phyloP scores from a whole-genome alignment of 2,113 vertebrate genomes.

The Misgurnus anguillicaudatus region DNA sequence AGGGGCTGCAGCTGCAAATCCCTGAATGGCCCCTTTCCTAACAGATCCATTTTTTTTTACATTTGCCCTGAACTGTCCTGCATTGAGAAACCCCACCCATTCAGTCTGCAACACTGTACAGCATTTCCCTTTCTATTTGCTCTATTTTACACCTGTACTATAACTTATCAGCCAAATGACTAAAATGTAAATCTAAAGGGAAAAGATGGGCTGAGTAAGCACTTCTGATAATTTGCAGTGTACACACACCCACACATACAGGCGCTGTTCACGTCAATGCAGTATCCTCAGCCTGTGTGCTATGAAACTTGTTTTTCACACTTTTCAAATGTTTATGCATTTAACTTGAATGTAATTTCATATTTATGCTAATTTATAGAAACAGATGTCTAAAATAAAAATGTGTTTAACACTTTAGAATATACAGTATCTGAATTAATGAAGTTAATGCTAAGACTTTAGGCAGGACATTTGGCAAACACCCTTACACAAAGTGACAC shows the following conservation, averaged over 20 bases:
- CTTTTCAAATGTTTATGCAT: neutral
- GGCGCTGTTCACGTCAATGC: neutral
- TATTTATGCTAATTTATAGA: neutral
- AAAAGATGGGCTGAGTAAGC: slow-evolving; percentile 12
- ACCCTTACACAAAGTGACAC: too few species aligned
- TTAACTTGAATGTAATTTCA: neutral
- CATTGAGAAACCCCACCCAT: neutral
- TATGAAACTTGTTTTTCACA: too few species aligned
- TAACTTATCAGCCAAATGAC: slow-evolving; percentile 25
- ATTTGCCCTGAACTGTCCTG: too few species aligned
- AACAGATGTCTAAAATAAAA: neutral
- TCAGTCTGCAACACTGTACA: neutral
- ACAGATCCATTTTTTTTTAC: too few species aligned
- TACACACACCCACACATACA: slow-evolving; percentile 16
- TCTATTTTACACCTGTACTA: slow-evolving; percentile 1
- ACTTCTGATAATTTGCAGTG: neutral
- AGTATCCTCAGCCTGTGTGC: neutral
- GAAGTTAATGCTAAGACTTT: too few species aligned
- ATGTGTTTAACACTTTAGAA: neutral
- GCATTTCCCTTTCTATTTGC: neutral
- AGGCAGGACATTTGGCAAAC: too few species aligned
- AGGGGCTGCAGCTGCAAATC: too few species aligned
- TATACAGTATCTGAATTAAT: neutral
- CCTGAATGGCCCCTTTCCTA: too few species aligned
- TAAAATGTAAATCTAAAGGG: slow-evolving; percentile 21